A percentile compares a stretch with the other conserved stretches of the same genome.
These are phyloP conservation scores for Poecilobothrus nobilitatus DNA, from an alignment of 2,888 invertebrate genomes.

Conservation along the genomic window DNA sequence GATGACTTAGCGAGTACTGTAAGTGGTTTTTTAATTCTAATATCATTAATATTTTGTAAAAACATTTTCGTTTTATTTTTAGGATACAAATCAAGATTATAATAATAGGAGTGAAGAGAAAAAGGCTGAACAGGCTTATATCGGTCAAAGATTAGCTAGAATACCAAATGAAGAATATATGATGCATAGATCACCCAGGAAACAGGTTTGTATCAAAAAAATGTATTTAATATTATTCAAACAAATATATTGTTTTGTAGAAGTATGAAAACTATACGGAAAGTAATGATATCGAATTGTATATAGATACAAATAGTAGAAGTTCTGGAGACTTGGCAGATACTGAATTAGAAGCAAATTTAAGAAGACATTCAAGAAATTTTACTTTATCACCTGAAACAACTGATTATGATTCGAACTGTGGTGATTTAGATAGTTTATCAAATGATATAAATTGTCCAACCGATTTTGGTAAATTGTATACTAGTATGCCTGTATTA, in stretches of 20 bases:
- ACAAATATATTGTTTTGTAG: slow-evolving; percentile 16
- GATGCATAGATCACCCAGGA: slow-evolving; percentile 38
- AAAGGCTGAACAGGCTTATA: slow-evolving; percentile 39
- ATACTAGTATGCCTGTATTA: slow-evolving; percentile 78
- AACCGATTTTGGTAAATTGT: slow-evolving; percentile 55
- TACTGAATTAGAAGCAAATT: slow-evolving; percentile 38
- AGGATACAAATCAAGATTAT: slow-evolving; percentile 35
- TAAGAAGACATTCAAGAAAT: slow-evolving; percentile 59
- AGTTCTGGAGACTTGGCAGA: slow-evolving; percentile 41
- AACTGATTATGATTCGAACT: slow-evolving; percentile 85
- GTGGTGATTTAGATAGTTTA: slow-evolving; percentile 72
- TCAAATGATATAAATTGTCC: slow-evolving; percentile 43
- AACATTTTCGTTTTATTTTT: slow-evolving; percentile 10
- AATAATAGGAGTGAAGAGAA: slow-evolving; percentile 31
- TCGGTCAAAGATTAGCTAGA: slow-evolving; percentile 43
- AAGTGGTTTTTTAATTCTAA: slow-evolving; percentile 21
- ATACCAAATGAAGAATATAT: slow-evolving; percentile 41
- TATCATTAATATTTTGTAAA: slow-evolving; percentile 10
- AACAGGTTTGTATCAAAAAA: slow-evolving; percentile 30
- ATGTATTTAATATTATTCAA: background rate
- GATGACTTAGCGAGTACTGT: slow-evolving; percentile 40
- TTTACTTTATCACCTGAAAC: slow-evolving; percentile 88
- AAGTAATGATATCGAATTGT: slow-evolving; percentile 42
- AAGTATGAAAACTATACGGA: slow-evolving; percentile 35
- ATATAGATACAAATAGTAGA: slow-evolving; percentile 42